Evolutionary conservation across 2,797 vertebrate species (phyloP).

Genomic region (Geotrypetes seraphini): DNA sequence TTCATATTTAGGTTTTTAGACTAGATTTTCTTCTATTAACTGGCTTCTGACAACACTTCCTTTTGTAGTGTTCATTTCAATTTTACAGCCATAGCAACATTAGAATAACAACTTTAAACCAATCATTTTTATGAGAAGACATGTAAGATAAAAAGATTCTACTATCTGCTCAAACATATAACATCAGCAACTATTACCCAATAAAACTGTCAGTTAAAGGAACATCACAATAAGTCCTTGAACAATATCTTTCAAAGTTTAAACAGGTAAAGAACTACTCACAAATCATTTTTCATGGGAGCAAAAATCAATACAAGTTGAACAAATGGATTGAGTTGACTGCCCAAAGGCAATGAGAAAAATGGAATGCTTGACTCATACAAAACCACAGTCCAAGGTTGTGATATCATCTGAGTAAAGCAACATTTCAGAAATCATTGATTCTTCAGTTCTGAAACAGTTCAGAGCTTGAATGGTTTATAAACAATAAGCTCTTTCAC

Average conservation of each 20-base stretch:
- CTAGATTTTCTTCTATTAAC: constrained; percentile 1
- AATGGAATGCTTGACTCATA: neutral
- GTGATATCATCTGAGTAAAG: constrained; percentile 19
- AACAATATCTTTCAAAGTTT: constrained; percentile 43
- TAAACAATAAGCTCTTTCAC: no score
- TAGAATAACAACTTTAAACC: constrained; percentile 49
- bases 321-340: constrained; percentile 25
- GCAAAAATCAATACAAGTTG: constrained; percentile 36
- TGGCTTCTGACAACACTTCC: constrained; percentile 18
- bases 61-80: constrained; percentile 21
- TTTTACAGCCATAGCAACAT: constrained; percentile 37
- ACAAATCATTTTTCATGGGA: constrained; percentile 46
- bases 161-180: constrained; percentile 41
- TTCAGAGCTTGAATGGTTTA: no score
- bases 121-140: constrained; percentile 50
- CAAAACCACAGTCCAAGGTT: constrained; percentile 22
- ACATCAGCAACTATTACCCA: constrained; percentile 47
- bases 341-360: constrained; percentile 17
- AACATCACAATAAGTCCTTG: constrained; percentile 47
- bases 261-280: constrained; percentile 31
- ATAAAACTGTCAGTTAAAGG: constrained; percentile 67
- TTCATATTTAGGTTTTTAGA: neutral
- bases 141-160: constrained; percentile 50
- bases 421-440: no score
- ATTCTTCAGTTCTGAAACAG: no score